These are phyloP conservation scores for Catharus bicknelli DNA, from an alignment of 2,113 vertebrate species.

Conservation along the genomic window DNA sequence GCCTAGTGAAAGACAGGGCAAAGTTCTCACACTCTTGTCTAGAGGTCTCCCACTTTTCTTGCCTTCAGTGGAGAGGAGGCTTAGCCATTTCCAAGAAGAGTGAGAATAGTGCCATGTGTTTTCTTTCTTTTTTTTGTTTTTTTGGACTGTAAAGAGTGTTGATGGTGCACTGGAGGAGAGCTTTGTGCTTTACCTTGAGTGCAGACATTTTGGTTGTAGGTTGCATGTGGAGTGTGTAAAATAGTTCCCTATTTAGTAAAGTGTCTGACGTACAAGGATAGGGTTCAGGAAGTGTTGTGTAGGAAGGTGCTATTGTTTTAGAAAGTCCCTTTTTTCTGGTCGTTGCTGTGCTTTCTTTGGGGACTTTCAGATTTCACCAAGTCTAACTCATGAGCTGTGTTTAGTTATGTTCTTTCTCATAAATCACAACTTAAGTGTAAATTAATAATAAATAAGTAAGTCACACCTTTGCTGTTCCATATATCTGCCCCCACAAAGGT, in stretches of 20 bases:
- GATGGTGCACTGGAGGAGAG: background rate
- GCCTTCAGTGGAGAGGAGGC: background rate
- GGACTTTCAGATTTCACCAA: background rate
- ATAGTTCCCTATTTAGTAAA: background rate
- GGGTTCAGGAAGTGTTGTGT: background rate
- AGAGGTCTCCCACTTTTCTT: background rate
- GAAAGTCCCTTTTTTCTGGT: background rate
- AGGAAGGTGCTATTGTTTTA: background rate
- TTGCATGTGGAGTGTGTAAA: background rate
- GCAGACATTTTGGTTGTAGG: background rate
- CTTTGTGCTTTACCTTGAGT: background rate
- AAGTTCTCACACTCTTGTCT: background rate
- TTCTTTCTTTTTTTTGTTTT: background rate
- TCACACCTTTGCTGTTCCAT: background rate
- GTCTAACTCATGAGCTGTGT: background rate
- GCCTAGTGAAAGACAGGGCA: background rate
- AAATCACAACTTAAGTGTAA: background rate
- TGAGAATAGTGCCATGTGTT: fast-evolving
- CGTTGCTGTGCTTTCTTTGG: background rate
- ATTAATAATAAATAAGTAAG: background rate
- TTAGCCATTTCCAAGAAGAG: background rate
- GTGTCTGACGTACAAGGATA: background rate
- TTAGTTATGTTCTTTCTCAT: background rate
- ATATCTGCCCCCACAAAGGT: background rate
- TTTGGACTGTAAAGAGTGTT: background rate